Conservation (phyloP, 2,888 invertebrate genomes). For the Ennomos fuscantarius region DNA sequence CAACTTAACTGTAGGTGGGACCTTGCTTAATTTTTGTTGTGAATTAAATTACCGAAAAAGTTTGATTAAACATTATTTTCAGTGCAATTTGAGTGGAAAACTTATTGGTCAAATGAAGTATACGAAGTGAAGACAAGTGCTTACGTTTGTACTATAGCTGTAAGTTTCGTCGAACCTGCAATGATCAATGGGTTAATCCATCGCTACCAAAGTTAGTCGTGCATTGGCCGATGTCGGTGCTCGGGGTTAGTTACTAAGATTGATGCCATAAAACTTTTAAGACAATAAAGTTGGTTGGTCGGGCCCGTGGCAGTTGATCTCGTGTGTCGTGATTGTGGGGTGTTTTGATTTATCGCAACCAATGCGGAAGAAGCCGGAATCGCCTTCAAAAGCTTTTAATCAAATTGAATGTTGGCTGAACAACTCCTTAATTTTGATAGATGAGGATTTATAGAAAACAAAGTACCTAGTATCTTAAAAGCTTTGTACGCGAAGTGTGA, state of each 20-base stretch:
- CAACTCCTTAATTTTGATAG: slow-evolving; percentile 27
- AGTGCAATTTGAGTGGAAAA: too few relatives aligned
- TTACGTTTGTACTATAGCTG: too few relatives aligned
- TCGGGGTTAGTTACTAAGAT: slow-evolving; percentile 53
- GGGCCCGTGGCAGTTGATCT: slow-evolving; percentile 60
- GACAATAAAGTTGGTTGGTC: slow-evolving; percentile 65
- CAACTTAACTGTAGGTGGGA: too few relatives aligned
- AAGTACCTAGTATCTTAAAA: too few relatives aligned
- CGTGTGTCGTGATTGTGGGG: slow-evolving; percentile 70
- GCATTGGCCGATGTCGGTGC: slow-evolving; percentile 13
- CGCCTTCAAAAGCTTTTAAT: slow-evolving; percentile 64
- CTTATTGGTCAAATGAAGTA: too few relatives aligned
- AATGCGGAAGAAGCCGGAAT: slow-evolving; percentile 53
- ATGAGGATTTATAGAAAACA: slow-evolving; percentile 15
- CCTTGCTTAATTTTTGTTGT: too few relatives aligned
- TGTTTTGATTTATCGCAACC: slow-evolving; percentile 75
- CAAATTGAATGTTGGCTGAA: slow-evolving; percentile 29
- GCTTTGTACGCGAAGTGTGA: slow-evolving; percentile 2
- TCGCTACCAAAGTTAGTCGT: slow-evolving; percentile 15
- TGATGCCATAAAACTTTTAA: slow-evolving; percentile 63
- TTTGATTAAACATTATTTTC: too few relatives aligned
- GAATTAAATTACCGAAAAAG: too few relatives aligned
- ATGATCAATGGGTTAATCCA: slow-evolving; percentile 7
- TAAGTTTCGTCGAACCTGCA: not conserved
- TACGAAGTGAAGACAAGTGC: too few relatives aligned